Evolutionary conservation across 2,888 invertebrate species (phyloP).

Genomic region (Fragum fragum): DNA sequence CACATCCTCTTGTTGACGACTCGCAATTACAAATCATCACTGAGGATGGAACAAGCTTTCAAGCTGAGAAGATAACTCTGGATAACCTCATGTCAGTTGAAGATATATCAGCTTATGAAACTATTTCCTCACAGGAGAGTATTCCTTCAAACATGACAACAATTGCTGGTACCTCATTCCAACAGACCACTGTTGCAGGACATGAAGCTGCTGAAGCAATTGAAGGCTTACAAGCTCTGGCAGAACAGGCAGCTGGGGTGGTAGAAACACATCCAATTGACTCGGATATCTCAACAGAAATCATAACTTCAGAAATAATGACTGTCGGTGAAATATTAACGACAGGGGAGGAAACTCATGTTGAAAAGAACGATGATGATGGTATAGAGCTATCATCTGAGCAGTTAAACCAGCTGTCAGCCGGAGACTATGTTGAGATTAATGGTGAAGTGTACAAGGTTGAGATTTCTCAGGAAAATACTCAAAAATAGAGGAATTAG

Average conservation of each 20-base stretch:
- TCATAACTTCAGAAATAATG: constrained; percentile 63
- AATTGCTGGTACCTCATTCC: constrained; percentile 9
- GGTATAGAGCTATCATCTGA: constrained; percentile 80
- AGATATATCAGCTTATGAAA: constrained; percentile 71
- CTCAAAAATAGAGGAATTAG: neutral
- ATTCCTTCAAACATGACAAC: constrained; percentile 16
- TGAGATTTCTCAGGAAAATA: constrained; percentile 67
- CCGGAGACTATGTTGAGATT: constrained; percentile 85
- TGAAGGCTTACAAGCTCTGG: constrained; percentile 83
- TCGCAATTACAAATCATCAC: constrained; percentile 57
- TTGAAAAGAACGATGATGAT: constrained; percentile 49
- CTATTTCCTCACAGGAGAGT: constrained; percentile 17
- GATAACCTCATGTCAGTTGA: constrained; percentile 77
- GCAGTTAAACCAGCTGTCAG: constrained; percentile 80
- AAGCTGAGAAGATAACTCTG: constrained; percentile 56
- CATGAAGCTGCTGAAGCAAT: constrained; percentile 83
- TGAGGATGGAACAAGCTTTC: constrained; percentile 46
- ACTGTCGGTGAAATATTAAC: constrained; percentile 50
- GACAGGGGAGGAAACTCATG: constrained; percentile 15
- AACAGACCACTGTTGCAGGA: constrained; percentile 52
- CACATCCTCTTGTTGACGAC: constrained; percentile 54
- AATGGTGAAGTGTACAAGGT: constrained; percentile 85
- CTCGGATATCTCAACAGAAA: constrained; percentile 62
- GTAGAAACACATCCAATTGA: constrained; percentile 60
- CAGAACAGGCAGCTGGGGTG: constrained; percentile 78